Conservation (phyloP, 2,888 invertebrate species). For the Pocota personata region DNA sequence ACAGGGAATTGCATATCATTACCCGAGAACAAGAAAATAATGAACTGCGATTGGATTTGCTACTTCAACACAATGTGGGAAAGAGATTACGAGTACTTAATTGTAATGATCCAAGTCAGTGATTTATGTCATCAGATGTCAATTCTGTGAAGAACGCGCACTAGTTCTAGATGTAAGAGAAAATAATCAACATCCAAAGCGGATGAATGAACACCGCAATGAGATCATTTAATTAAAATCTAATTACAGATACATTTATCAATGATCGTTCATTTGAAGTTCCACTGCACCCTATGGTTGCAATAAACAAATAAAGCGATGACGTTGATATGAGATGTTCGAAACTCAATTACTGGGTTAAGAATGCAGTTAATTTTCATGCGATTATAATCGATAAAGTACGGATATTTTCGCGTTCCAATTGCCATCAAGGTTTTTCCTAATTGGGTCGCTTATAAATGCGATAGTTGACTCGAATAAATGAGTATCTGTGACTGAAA, state of each 20-base stretch:
- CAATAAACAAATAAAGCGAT: conserved; percentile 36
- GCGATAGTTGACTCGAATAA: background rate
- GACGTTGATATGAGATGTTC: conserved; percentile 12
- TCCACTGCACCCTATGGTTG: conserved; percentile 57
- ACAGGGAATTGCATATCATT: conserved; percentile 32
- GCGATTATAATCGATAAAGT: conserved; percentile 48
- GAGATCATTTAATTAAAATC: conserved; percentile 77
- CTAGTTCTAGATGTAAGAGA: conserved; percentile 54
- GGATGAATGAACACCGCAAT: conserved; percentile 75
- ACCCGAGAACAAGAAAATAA: conserved; percentile 66
- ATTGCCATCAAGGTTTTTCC: conserved; percentile 29
- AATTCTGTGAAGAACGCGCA: conserved; percentile 59
- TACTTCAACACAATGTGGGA: conserved; percentile 48
- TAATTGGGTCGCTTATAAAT: background rate
- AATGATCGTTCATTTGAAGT: conserved; percentile 69
- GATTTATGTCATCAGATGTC: conserved; percentile 73
- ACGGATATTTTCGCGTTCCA: background rate
- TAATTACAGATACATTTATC: conserved; percentile 76
- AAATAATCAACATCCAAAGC: conserved; percentile 58
- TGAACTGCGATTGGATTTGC: conserved; percentile 66
- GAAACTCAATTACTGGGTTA: conserved; percentile 50
- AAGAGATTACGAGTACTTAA: conserved; percentile 29
- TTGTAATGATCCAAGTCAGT: conserved; percentile 50
- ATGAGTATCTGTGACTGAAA: too few species aligned
- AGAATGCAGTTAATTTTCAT: conserved; percentile 63